Evolutionary conservation across 2,888 invertebrate genomes (phyloP).

Genomic region (Scrobipalpa atriplicella): DNA sequence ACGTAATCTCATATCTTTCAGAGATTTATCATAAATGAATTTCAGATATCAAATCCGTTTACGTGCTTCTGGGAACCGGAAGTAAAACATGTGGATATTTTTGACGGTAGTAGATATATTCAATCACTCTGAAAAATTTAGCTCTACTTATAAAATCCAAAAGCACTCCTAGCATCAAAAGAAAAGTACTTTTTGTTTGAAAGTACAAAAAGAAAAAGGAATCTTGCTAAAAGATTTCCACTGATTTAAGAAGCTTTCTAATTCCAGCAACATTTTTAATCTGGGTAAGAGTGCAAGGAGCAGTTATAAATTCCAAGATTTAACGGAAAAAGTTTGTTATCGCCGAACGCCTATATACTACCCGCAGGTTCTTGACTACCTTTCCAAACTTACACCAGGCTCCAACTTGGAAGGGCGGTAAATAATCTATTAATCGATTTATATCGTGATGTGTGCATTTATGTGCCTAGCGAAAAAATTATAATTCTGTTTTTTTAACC

Average conservation of each 20-base stretch:
- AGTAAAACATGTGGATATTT: too few species aligned
- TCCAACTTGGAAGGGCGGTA: neutral
- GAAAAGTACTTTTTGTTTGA: neutral
- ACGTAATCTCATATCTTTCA: too few species aligned
- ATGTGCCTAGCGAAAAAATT: too few species aligned
- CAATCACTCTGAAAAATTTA: too few species aligned
- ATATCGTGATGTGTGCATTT: too few species aligned
- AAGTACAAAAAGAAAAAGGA: neutral
- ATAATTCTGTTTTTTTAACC: too few species aligned
- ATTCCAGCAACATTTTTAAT: constrained; percentile 19
- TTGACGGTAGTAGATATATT: too few species aligned
- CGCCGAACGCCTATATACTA: constrained; percentile 28
- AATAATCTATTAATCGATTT: neutral
- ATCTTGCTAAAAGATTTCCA: neutral
- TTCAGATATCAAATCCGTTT: too few species aligned
- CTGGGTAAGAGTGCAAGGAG: constrained; percentile 22
- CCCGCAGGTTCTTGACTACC: neutral
- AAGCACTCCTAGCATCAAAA: neutral
- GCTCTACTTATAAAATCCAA: neutral
- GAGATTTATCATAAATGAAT: too few species aligned
- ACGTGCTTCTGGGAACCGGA: too few species aligned
- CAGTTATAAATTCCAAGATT: constrained; percentile 36
- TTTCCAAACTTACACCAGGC: constrained; percentile 11
- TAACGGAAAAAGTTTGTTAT: constrained; percentile 38
- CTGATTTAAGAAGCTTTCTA: constrained; percentile 7